Percentiles rank a stretch among this genome's conserved stretches.
Conservation (phyloP, 2,113 vertebrate species). For the Ranitomeya imitator region DNA sequence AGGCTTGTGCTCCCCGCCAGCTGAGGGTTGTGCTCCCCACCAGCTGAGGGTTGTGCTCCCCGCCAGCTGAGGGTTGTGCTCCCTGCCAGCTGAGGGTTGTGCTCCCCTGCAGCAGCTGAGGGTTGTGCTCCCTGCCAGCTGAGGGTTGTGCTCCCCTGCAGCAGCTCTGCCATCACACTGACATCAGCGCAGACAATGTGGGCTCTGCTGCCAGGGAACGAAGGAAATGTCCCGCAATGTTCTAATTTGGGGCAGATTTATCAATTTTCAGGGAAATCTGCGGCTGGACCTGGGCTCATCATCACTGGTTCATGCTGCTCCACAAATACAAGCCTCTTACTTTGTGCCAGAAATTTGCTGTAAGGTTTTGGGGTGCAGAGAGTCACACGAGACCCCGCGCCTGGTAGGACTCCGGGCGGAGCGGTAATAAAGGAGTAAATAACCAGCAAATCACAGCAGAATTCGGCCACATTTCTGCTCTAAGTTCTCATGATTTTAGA, state of each 20-base stretch:
- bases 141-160: conserved; percentile 64
- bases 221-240: neutral
- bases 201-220: neutral
- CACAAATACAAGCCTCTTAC: no score
- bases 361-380: no score
- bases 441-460: no score
- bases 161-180: conserved; percentile 66
- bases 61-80: neutral
- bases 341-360: no score
- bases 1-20: conserved; percentile 65
- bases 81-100: conserved; percentile 69
- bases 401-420: no score
- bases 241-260: neutral
- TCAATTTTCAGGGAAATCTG: no score
- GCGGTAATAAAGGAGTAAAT: no score
- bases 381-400: no score
- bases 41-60: conserved; percentile 68
- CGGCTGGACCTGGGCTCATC: no score
- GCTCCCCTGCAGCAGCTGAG: conserved; percentile 56
- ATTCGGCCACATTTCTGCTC: no score
- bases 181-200: conserved; percentile 66
- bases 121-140: conserved; percentile 62
- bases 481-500: no score
- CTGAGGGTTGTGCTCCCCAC: conserved; percentile 51
- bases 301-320: no score